Base-by-base conservation (phyloP, 2,888 invertebrate species). In the Sympetrum striolatum region DNA sequence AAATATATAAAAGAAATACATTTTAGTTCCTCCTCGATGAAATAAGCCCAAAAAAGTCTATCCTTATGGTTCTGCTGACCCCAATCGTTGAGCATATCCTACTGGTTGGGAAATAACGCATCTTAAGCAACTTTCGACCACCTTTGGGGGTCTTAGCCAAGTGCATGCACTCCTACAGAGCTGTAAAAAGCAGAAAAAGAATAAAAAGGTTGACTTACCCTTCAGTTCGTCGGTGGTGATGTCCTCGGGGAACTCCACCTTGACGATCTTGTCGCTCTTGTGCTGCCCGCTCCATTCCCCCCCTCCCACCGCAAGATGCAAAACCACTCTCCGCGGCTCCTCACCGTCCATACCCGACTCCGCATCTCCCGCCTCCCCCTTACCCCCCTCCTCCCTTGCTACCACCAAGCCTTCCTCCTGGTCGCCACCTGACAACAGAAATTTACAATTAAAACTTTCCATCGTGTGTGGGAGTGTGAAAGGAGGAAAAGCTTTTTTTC, bases 201-300 rank as follows among this genome's bases (percentile, higher is more conserved):
- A 22, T 48, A 53, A n/a, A 48, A 25, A 25, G 0, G 53, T 0
- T 0, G 14, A 86, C 86, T 86, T 64, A 86, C 86, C 86, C 86
- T 86, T 86, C 12, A 86, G 86, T 60, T 86, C 86, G 37, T 86
- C 86, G 60, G 86, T 86, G 86, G 86, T 86, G 86, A 86, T 86
- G 86, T 86, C 86, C 60, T 86, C 86, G 14, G 86, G 60, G 86
- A 86, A 86, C 37, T 86, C 86, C 35, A 86, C 86, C 60, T 58
- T 60, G 31, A 86, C 86, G 37, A 86, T 60, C 58, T 64, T 60
- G 35, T 86, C 86, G 35, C 37, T 37, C n/a, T 37, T 37, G 53
- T 18, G 18, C 22, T 37, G 35, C 39, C 58, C 60, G 12, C n/a
- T 53, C 64, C 12, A 58, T 18, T 60, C 37, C 64, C 31, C 60